phyloP scores from a whole-genome alignment of 2,888 invertebrate species.

The Mimachlamys varia region DNA sequence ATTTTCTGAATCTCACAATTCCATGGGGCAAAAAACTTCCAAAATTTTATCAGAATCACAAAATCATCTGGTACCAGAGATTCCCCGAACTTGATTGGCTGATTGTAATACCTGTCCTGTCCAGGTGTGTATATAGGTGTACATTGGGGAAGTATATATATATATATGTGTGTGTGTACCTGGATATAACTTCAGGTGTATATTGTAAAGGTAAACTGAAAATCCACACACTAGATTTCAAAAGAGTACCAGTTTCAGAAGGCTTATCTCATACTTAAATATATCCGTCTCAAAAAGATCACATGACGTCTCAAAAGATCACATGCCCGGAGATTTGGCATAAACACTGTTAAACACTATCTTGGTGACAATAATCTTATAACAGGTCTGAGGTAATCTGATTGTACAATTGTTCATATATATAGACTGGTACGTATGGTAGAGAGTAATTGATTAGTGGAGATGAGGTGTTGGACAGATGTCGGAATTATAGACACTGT shows the following conservation, averaged over 20 bases:
- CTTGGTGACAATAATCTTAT: background rate
- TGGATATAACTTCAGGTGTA: background rate
- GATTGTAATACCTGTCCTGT: background rate
- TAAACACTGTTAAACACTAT: background rate
- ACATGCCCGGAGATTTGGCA: background rate
- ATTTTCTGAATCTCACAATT: background rate
- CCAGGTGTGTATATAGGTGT: background rate
- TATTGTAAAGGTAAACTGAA: background rate
- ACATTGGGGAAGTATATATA: background rate
- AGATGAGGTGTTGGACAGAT: background rate
- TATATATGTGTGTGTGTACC: constrained; percentile 16
- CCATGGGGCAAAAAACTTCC: background rate
- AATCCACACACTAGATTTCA: background rate
- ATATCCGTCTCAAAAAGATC: background rate
- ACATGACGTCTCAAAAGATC: background rate
- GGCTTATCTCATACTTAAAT: background rate
- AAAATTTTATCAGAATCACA: background rate
- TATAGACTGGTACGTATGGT: background rate
- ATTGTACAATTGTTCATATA: background rate
- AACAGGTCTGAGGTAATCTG: background rate
- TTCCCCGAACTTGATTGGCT: background rate
- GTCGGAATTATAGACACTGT: background rate
- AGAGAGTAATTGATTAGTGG: background rate
- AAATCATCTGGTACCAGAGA: background rate
- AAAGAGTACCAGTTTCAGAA: background rate